Conservation (phyloP, 2,797 vertebrate genomes). For the Protonibea diacanthus region DNA sequence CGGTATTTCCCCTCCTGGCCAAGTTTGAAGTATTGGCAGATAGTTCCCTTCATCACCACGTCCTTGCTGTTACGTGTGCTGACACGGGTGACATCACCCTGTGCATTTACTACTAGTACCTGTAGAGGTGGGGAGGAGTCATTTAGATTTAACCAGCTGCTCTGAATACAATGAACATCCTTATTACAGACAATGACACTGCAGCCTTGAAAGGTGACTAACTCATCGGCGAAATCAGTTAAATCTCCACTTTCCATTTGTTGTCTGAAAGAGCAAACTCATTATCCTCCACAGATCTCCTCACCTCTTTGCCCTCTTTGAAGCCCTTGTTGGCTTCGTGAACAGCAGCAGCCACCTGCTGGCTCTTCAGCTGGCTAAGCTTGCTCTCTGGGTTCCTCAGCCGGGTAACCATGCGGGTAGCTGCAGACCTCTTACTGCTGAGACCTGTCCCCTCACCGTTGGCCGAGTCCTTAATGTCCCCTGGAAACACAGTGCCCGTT, state of each 20-base stretch:
- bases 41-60: constrained; percentile 91
- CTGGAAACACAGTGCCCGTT: constrained; percentile 65
- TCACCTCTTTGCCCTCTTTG: constrained; percentile 97
- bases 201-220: not conserved
- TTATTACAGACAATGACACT: not conserved
- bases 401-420: constrained; percentile 95
- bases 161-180: not conserved
- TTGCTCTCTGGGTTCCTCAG: constrained; percentile 98
- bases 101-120: constrained; percentile 93
- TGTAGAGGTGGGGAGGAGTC: constrained; percentile 61
- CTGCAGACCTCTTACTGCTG: constrained; percentile 80
- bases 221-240: not conserved
- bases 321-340: constrained; percentile 94
- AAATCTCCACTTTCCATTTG: not conserved
- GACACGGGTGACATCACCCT: constrained; percentile 93
- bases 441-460: constrained; percentile 83
- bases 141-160: not conserved
- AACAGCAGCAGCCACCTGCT: constrained; percentile 93
- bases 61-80: constrained; percentile 90
- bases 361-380: constrained; percentile 95
- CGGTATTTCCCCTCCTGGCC: constrained; percentile 98
- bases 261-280: not conserved
- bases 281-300: constrained; percentile 56
- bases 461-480: constrained; percentile 83
- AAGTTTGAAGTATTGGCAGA: constrained; percentile 93